Percentiles rank a stretch among this genome's conserved stretches.
Conservation (phyloP, 2,113 vertebrate species). For the Grus americana region DNA sequence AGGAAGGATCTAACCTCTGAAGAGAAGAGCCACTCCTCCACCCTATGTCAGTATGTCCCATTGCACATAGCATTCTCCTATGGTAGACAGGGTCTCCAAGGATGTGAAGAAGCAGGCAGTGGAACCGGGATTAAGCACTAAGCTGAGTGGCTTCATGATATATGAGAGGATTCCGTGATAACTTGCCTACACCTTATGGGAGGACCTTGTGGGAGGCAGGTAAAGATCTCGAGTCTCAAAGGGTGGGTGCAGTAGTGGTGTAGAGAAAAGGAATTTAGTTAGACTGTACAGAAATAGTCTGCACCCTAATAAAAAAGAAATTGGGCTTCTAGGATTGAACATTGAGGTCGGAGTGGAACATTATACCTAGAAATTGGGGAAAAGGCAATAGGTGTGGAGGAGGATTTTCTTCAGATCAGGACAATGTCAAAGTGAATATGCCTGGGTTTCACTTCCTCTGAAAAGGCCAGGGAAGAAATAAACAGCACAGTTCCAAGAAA, state of each 20-base stretch:
- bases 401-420: background rate
- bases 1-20: background rate
- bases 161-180: background rate
- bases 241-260: background rate
- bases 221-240: background rate
- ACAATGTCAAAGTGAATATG: background rate
- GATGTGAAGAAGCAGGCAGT: background rate
- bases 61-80: background rate
- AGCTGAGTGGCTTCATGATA: background rate
- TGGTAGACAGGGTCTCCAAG: background rate
- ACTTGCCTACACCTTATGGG: background rate
- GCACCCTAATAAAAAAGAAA: background rate
- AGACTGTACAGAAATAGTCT: background rate
- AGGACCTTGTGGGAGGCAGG: background rate
- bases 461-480: background rate
- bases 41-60: background rate
- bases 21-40: background rate
- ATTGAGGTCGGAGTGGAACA: background rate
- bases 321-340: background rate
- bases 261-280: background rate
- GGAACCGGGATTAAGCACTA: background rate
- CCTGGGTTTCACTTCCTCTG: background rate
- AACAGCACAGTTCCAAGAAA: background rate
- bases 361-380: background rate
- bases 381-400: background rate